phyloP scores from a whole-genome alignment of 2,113 vertebrate genomes.

The Cebidichthys violaceus region DNA sequence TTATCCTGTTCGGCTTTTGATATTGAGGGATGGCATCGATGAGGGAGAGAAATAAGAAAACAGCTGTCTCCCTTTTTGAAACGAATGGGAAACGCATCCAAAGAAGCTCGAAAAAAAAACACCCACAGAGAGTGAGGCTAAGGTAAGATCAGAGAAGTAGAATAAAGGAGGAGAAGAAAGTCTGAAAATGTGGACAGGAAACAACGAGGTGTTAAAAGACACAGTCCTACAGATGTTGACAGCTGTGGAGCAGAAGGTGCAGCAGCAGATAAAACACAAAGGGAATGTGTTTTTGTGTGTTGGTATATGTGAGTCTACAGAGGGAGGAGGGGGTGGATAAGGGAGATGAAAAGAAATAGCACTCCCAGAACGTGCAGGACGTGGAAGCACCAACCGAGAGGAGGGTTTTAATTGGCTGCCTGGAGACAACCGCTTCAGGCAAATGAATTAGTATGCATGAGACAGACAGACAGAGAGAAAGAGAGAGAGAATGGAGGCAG shows the following conservation, averaged over 20 bases:
- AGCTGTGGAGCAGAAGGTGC: conserved; percentile 69
- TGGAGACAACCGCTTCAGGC: conserved; percentile 82
- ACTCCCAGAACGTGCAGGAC: conserved; percentile 74
- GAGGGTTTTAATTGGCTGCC: conserved; percentile 84
- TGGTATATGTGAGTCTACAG: conserved; percentile 45
- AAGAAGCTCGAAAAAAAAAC: background rate
- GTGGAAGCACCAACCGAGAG: conserved; percentile 68
- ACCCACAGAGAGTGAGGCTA: conserved; percentile 8
- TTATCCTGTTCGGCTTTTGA: conserved; percentile 18
- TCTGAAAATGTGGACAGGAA: conserved; percentile 48
- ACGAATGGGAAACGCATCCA: conserved; percentile 9
- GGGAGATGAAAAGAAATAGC: conserved; percentile 66
- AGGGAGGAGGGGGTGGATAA: conserved; percentile 49
- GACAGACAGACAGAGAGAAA: conserved; percentile 58
- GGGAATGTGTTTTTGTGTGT: conserved; percentile 52
- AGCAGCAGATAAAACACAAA: conserved; percentile 67
- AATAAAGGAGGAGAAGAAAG: conserved; percentile 43
- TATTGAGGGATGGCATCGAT: background rate
- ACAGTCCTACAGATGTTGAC: conserved; percentile 61
- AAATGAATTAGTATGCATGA: conserved; percentile 80
- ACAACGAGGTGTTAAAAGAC: conserved; percentile 49
- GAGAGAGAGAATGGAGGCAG: conserved; percentile 45
- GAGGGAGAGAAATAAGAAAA: background rate
- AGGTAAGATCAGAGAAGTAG: conserved; percentile 43
- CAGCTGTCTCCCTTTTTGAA: conserved; percentile 12